These are phyloP conservation scores for Poecile montanus DNA, from an alignment of 2,797 vertebrate genomes.

Conservation along the genomic window DNA sequence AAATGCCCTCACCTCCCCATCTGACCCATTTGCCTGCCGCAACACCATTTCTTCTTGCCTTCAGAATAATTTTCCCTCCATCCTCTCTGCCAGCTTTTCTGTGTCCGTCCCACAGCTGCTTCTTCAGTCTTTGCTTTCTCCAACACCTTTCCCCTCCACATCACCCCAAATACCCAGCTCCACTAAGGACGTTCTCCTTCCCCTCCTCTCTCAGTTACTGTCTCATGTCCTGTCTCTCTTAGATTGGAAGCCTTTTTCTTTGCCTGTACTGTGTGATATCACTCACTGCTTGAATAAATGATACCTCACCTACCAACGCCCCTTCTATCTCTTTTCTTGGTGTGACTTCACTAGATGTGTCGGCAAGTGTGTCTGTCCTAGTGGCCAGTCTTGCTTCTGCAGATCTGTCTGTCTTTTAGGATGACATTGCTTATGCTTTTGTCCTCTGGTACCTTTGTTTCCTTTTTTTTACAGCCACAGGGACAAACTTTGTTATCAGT, in stretches of 20 bases:
- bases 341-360: constrained; percentile 7
- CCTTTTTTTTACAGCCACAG: background rate
- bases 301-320: background rate
- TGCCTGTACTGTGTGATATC: background rate
- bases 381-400: background rate
- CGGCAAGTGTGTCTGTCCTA: background rate
- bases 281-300: constrained; percentile 29
- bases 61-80: background rate
- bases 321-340: constrained; percentile 23
- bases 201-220: background rate
- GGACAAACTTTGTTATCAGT: background rate
- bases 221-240: background rate
- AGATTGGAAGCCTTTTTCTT: constrained; percentile 1
- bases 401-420: background rate
- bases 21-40: background rate
- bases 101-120: background rate
- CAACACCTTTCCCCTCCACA: background rate
- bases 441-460: background rate
- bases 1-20: background rate
- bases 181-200: background rate
- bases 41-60: background rate
- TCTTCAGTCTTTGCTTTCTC: background rate
- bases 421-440: background rate
- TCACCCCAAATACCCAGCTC: background rate
- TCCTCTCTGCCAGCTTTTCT: background rate